A percentile compares a stretch with the other conserved stretches of the same genome.
Evolutionary conservation across 2,113 vertebrate genomes (phyloP).

Genomic region (Gymnocephalus cernua): DNA sequence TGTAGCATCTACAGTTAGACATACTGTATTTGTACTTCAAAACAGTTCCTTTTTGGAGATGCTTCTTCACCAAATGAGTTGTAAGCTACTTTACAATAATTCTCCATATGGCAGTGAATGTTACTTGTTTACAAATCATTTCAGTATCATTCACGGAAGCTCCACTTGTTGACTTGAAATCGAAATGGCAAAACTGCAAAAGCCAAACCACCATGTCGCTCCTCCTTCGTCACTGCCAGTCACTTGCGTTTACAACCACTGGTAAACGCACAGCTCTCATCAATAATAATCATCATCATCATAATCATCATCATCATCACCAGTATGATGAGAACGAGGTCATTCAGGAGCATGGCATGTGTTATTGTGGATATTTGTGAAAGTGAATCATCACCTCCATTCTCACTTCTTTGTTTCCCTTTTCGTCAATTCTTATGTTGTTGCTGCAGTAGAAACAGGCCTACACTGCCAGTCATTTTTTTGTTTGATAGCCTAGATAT

Average conservation of each 20-base stretch:
- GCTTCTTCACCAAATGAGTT: neutral
- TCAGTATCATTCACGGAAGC: constrained; percentile 47
- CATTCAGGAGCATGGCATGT: neutral
- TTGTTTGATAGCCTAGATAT: neutral
- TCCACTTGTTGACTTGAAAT: constrained; percentile 53
- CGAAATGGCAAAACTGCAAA: constrained; percentile 35
- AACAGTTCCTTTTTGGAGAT: neutral
- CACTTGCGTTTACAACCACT: constrained; percentile 29
- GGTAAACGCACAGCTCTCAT: constrained; percentile 1
- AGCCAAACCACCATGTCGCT: constrained; percentile 11
- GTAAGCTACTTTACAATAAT: neutral
- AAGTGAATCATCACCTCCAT: constrained; percentile 77
- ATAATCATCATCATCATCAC: constrained; percentile 26
- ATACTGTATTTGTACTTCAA: neutral
- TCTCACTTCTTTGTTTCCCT: constrained; percentile 60
- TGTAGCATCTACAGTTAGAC: neutral
- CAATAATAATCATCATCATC: constrained; percentile 10
- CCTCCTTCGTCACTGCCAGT: constrained; percentile 60
- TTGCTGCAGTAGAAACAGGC: constrained; percentile 25
- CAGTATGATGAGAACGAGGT: constrained; percentile 41
- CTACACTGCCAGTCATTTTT: constrained; percentile 29
- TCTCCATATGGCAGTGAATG: neutral
- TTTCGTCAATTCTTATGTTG: constrained; percentile 40
- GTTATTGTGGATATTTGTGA: constrained; percentile 58
- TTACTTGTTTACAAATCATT: constrained; percentile 42